These are phyloP conservation scores for Synergus itoensis DNA, from an alignment of 2,888 invertebrate genomes.

Conservation along the genomic window DNA sequence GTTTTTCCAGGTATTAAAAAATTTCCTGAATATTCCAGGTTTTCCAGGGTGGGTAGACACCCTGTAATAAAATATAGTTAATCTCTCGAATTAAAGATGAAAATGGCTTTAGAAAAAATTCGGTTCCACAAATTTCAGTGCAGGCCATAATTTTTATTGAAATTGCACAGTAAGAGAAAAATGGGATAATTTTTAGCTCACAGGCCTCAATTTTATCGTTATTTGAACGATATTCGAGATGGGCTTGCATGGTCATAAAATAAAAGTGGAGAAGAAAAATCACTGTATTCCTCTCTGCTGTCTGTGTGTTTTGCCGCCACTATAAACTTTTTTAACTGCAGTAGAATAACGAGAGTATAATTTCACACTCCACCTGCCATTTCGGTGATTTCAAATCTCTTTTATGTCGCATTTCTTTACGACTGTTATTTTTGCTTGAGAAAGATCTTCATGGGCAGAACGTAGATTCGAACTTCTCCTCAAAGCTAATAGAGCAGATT, in stretches of 20 bases:
- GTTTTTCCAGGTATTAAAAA: too few relatives aligned
- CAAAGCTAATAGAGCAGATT: background rate
- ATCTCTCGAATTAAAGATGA: background rate
- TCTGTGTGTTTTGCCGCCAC: slow-evolving; percentile 1
- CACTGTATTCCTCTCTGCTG: background rate
- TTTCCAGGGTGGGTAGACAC: too few relatives aligned
- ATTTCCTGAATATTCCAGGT: too few relatives aligned
- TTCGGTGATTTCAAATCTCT: slow-evolving; percentile 24
- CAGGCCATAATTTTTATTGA: background rate
- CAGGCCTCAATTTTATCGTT: background rate
- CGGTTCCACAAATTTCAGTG: background rate
- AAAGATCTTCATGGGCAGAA: slow-evolving; percentile 3
- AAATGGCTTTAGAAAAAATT: background rate
- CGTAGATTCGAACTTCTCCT: slow-evolving; percentile 10
- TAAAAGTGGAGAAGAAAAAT: slow-evolving; percentile 17
- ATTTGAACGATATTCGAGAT: slow-evolving; percentile 11
- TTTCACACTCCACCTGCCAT: slow-evolving; percentile 36
- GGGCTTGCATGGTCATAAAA: background rate
- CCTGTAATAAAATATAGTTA: too few relatives aligned
- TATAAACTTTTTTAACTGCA: slow-evolving; percentile 17
- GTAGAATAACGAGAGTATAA: slow-evolving; percentile 15
- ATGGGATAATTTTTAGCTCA: background rate
- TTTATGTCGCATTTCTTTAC: slow-evolving; percentile 16
- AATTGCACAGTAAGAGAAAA: background rate
- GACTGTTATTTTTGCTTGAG: slow-evolving; percentile 15